phyloP scores from a whole-genome alignment of 2,113 vertebrate species.

The Myodes glareolus region DNA sequence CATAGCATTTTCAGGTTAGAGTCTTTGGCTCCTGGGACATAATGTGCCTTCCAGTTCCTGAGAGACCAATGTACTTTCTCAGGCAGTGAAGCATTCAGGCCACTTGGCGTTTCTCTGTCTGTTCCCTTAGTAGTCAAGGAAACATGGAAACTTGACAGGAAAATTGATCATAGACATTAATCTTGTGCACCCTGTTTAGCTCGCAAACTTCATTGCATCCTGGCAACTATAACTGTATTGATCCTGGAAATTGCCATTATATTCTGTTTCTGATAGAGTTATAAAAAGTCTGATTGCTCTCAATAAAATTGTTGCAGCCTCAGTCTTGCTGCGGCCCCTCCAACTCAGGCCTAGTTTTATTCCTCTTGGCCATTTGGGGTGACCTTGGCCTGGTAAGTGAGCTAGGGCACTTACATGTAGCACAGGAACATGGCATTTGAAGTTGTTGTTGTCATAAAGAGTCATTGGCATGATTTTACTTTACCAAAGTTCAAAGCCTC shows the following conservation, averaged over 20 bases:
- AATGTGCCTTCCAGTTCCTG: not conserved
- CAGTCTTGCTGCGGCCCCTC: not conserved
- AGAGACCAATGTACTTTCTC: not conserved
- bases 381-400: not conserved
- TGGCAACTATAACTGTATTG: not conserved
- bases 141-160: not conserved
- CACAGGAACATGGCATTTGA: not conserved
- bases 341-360: not conserved
- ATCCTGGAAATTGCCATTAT: not conserved
- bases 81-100: not conserved
- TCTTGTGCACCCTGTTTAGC: not conserved
- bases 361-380: not conserved
- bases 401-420: not conserved
- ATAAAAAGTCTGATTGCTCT: not conserved
- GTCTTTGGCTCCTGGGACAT: not conserved
- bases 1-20: not conserved
- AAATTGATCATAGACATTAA: not conserved
- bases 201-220: not conserved
- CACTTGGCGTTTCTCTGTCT: not conserved
- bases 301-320: not conserved
- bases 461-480: constrained; percentile 12
- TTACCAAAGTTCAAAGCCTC: constrained; percentile 1
- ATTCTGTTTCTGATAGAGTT: not conserved
- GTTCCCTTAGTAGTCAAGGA: not conserved
- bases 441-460: not conserved